Evolutionary conservation across 2,113 vertebrate species (phyloP).

Genomic region (Notarius quadriscutis): DNA sequence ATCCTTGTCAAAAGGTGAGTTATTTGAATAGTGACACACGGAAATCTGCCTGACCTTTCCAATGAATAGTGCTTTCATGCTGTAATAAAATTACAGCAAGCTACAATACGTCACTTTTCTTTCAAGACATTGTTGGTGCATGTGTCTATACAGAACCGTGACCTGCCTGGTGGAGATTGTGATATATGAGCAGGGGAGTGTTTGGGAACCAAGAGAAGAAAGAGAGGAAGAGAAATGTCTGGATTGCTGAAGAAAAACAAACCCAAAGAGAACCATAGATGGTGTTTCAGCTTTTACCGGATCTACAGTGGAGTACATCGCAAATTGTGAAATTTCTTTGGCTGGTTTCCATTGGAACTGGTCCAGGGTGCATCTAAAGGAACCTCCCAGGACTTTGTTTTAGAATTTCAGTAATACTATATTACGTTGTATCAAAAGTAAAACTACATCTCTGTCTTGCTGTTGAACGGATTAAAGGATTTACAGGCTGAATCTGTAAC

Average conservation of each 20-base stretch:
- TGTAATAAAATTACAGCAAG: conserved; percentile 66
- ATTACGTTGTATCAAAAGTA: conserved; percentile 53
- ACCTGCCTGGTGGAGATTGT: conserved; percentile 58
- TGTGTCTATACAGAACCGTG: conserved; percentile 65
- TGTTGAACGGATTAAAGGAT: background rate
- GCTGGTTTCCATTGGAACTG: conserved; percentile 65
- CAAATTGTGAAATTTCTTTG: conserved; percentile 67
- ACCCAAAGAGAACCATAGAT: conserved; percentile 56
- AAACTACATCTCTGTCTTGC: conserved; percentile 48
- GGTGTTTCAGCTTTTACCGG: conserved; percentile 59
- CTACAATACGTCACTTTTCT: conserved; percentile 55
- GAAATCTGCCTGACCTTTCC: conserved; percentile 63
- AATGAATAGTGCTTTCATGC: conserved; percentile 61
- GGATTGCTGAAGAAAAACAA: conserved; percentile 56
- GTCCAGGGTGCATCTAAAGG: conserved; percentile 57
- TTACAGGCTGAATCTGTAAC: background rate
- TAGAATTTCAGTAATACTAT: conserved; percentile 59
- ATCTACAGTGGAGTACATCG: conserved; percentile 61
- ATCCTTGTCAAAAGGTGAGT: conserved; percentile 37
- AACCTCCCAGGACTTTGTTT: conserved; percentile 65
- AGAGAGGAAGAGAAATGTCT: conserved; percentile 62
- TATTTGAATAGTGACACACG: conserved; percentile 46
- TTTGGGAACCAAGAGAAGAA: conserved; percentile 65
- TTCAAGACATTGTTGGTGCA: conserved; percentile 58
- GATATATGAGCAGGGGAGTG: conserved; percentile 58